phyloP scores from a whole-genome alignment of 1,140 invertebrate species.

The Lasioglossum baleicum region DNA sequence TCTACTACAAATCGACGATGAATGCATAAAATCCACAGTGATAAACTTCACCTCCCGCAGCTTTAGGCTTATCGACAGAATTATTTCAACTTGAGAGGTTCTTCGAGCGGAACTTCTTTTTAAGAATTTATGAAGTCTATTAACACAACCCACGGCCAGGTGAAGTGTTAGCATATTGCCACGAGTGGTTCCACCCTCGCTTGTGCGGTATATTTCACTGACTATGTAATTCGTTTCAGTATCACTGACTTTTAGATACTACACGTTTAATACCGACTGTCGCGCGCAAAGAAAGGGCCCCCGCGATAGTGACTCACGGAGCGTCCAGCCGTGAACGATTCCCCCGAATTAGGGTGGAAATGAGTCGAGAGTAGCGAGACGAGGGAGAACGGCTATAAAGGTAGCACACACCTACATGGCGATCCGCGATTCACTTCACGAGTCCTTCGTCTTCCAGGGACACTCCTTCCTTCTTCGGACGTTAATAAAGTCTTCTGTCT shows the following conservation, averaged over 20 bases:
- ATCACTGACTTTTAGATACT: neutral
- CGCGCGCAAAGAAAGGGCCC: neutral
- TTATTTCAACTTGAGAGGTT: no score
- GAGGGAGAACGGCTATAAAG: neutral
- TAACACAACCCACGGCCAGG: no score
- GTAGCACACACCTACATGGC: constrained; percentile 14
- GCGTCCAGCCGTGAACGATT: neutral
- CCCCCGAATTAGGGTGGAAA: neutral
- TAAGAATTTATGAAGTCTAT: no score
- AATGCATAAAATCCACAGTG: no score
- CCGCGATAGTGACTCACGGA: neutral
- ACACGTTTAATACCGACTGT: neutral
- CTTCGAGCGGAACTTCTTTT: no score
- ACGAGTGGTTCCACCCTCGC: no score
- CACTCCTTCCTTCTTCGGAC: constrained; percentile 33
- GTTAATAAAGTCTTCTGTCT: constrained; percentile 71
- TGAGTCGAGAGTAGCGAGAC: constrained; percentile 17
- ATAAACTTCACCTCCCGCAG: no score
- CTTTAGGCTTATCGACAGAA: no score
- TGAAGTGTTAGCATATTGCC: no score
- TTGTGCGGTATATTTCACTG: no score
- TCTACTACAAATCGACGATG: no score
- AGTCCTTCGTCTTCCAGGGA: constrained; percentile 49
- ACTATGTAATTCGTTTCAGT: no score
- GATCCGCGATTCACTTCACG: constrained; percentile 44